A percentile compares a stretch with the other conserved stretches of the same genome.
These are phyloP conservation scores for Ctenochaetus hawaiiensis DNA, from an alignment of 2,797 vertebrate genomes.

Conservation along the genomic window DNA sequence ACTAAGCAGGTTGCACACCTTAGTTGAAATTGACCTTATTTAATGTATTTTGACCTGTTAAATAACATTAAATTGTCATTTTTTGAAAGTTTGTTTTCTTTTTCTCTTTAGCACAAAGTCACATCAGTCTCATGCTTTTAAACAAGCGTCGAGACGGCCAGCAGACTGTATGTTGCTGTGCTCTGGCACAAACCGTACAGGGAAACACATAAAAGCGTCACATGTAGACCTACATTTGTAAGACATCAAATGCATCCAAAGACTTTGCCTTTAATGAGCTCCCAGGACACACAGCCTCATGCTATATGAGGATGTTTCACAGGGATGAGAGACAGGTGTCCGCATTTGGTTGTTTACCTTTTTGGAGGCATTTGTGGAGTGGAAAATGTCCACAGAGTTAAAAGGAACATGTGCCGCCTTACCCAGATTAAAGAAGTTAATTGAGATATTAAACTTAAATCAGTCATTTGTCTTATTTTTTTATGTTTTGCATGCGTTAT, in stretches of 20 bases:
- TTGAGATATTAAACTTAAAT: not conserved
- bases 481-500: no score
- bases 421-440: not conserved
- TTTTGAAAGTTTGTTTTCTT: no score
- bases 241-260: conserved; percentile 27
- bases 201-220: not conserved
- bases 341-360: not conserved
- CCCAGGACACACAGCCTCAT: conserved; percentile 12
- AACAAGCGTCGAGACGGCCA: not conserved
- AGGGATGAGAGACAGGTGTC: conserved; percentile 24
- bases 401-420: not conserved
- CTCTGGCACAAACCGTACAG: no score
- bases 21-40: no score
- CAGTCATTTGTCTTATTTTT: not conserved
- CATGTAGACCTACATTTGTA: not conserved
- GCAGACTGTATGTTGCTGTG: no score
- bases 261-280: conserved; percentile 45
- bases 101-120: not conserved
- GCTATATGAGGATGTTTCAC: not conserved
- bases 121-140: no score
- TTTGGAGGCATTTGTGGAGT: not conserved
- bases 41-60: no score
- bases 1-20: not conserved
- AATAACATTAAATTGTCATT: no score
- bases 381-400: not conserved